phyloP scores from a whole-genome alignment of 1,140 invertebrate species.

The Cydia splendana region DNA sequence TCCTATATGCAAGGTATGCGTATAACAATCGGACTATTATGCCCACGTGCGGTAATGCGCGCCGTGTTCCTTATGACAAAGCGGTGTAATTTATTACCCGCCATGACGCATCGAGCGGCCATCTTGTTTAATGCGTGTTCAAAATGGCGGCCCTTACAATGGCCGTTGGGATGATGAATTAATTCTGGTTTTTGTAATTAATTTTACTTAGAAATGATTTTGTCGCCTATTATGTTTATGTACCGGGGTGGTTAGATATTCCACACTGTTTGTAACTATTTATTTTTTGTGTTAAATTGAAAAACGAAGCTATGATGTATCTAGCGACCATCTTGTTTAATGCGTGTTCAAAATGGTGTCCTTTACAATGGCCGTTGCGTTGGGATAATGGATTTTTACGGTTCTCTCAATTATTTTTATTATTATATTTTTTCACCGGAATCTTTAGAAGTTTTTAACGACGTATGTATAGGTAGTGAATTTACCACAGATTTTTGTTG shows the following conservation, averaged over 20 bases:
- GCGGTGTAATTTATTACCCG: slow-evolving; percentile 25
- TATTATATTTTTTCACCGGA: too few species aligned
- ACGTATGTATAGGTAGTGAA: too few species aligned
- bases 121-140: slow-evolving; percentile 12
- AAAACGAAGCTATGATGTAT: too few species aligned
- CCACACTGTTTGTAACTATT: too few species aligned
- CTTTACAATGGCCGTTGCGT: neutral
- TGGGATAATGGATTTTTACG: neutral
- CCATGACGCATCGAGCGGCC: slow-evolving; percentile 25
- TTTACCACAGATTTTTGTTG: too few species aligned
- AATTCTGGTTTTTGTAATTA: neutral
- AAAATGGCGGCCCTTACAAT: slow-evolving; percentile 9
- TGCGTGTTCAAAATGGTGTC: neutral
- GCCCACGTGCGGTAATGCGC: slow-evolving; percentile 19
- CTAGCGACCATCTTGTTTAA: neutral
- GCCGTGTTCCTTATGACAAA: slow-evolving; percentile 31
- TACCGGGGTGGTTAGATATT: too few species aligned
- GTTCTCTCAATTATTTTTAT: too few species aligned
- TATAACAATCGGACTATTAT: slow-evolving; percentile 28
- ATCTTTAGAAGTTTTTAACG: too few species aligned
- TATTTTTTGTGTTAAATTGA: too few species aligned
- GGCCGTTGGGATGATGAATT: neutral
- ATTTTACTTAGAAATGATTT: too few species aligned
- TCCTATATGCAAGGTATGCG: slow-evolving; percentile 4
- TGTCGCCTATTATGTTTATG: too few species aligned